These are phyloP conservation scores for Bungarus multicinctus DNA, from an alignment of 2,113 vertebrate genomes.

Conservation along the genomic window DNA sequence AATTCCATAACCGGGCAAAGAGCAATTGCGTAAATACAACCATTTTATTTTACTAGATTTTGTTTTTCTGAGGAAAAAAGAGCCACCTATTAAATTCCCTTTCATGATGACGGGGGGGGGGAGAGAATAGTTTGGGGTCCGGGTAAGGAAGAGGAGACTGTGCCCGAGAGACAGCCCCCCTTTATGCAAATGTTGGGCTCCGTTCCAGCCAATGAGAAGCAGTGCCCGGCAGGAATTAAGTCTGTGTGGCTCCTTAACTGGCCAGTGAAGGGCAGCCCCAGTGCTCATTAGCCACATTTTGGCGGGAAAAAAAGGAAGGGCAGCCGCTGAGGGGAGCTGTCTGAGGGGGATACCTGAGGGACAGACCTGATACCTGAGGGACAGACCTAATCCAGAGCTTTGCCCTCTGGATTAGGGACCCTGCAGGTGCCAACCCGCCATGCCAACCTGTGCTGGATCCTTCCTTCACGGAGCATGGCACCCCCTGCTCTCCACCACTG, in stretches of 20 bases:
- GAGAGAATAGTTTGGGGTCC: not conserved
- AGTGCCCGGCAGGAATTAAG: not conserved
- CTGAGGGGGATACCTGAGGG: not conserved
- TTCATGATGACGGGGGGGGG: not conserved
- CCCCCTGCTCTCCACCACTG: too few relatives aligned
- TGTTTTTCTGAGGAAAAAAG: not conserved
- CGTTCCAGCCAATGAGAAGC: not conserved
- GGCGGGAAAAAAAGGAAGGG: not conserved
- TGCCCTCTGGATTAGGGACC: not conserved
- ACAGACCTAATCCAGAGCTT: too few relatives aligned
- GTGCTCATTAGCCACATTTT: not conserved
- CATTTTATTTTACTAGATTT: not conserved
- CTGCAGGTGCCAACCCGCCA: not conserved
- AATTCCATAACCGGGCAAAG: not conserved
- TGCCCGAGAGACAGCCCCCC: not conserved
- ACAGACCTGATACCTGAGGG: not conserved
- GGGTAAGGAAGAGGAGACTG: not conserved
- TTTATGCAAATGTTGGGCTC: not conserved
- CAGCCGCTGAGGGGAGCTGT: not conserved
- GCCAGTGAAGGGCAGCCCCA: not conserved
- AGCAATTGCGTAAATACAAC: not conserved
- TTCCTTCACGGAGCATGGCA: not conserved
- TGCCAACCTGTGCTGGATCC: not conserved
- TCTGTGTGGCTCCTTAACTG: not conserved
- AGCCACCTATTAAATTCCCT: not conserved